Base-by-base conservation (phyloP, 2,113 vertebrate species). In the Pristiophorus japonicus region DNA sequence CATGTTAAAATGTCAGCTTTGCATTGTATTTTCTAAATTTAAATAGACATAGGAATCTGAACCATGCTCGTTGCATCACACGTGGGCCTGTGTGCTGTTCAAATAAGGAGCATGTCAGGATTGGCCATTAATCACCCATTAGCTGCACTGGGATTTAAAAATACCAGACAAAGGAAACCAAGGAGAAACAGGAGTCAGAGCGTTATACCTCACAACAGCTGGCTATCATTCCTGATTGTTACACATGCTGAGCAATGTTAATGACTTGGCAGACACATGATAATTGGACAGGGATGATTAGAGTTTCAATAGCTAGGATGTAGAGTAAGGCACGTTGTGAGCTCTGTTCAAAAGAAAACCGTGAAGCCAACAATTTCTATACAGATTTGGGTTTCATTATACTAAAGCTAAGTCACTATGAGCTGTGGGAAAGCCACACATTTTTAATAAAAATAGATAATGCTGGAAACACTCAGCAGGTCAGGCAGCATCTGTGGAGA, bases 11-110 rank as follows among this genome's bases (percentile, higher is more conserved):
- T 96, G 96, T 96, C 96, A 96, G 95, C 95, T 96, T 96, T 96
- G 96, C 97, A 96, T 96, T 95, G 96, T 95, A 95, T 97, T 90
- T 42, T 96, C 95, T 97, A 97, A 97, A 97, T 98, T 97, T 96
- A 96, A 96, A 59, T 67, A 16, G 34, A 95, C 62, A 34, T 47
- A 95, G 85, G 62, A 38, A 14, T 96, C 95, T 84, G 93, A 94
- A 70, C 30, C 93, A 51, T 34, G 93, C 24, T 94, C 51, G 45
- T 6, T 70, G 45, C 24, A 51, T 94, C 45, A 51, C 93, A 94
- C 38, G 45, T 73, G 24, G 14, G 45, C 22, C 66, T 45, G n/a
- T 47, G 65, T 94, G 66, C 27, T 94, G 65, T 73, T 70, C 30
- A 51, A 67, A 73, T 94, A 45, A 70, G 12, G 45, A 70, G 45